Evolutionary conservation across 2,888 invertebrate species (phyloP).

Genomic region (Tachina lurida): DNA sequence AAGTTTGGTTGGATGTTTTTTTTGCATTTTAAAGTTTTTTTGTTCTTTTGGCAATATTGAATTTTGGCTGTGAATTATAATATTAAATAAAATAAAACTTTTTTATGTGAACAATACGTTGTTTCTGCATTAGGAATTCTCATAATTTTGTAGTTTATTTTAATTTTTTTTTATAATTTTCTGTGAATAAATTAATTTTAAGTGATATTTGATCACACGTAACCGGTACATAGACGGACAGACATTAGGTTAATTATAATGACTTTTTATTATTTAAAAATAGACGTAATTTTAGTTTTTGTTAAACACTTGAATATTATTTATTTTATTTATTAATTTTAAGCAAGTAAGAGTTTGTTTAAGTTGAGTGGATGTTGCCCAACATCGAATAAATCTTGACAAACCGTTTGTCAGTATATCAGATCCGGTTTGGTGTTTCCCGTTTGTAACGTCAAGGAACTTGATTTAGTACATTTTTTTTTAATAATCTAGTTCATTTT

Average conservation of each 20-base stretch:
- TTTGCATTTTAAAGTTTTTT: slow-evolving; percentile 6
- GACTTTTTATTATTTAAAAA: not conserved
- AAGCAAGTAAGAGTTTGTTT: not conserved
- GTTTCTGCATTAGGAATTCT: slow-evolving; percentile 22
- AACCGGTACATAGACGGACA: slow-evolving; percentile 21
- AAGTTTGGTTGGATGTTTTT: slow-evolving; percentile 25
- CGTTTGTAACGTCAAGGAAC: not conserved
- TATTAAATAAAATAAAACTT: slow-evolving; percentile 22
- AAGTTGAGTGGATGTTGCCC: not conserved
- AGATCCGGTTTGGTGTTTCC: slow-evolving; percentile 10
- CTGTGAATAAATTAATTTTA: slow-evolving; percentile 17
- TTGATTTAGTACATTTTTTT: not conserved
- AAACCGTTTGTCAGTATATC: not conserved
- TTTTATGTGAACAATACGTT: not conserved
- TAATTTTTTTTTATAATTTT: slow-evolving; percentile 2
- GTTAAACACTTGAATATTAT: not conserved
- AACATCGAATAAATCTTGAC: not conserved
- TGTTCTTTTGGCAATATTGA: slow-evolving; percentile 23
- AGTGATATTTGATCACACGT: slow-evolving; percentile 27
- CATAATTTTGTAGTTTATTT: not conserved
- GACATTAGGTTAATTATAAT: not conserved
- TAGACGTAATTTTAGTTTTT: not conserved
- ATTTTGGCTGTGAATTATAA: slow-evolving; percentile 43
- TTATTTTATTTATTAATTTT: not conserved
- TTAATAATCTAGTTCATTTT: not conserved